Percentiles rank a stretch among this genome's conserved stretches.
Conservation (phyloP, 2,113 vertebrate species). For the Arenaria interpres region DNA sequence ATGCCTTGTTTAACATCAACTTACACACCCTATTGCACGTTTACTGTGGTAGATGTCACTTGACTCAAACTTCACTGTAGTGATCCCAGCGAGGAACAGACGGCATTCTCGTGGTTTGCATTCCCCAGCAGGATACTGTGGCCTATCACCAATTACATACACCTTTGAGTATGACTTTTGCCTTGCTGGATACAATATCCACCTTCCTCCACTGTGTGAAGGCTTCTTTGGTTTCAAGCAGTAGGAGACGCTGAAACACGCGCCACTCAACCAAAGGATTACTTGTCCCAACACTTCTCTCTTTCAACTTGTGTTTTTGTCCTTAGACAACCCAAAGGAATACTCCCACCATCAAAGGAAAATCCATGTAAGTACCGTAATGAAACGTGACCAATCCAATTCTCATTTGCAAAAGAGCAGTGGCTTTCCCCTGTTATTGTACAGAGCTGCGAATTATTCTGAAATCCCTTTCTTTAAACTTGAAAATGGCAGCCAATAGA, state of each 20-base stretch:
- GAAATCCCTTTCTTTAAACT: background rate
- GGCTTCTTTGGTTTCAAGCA: background rate
- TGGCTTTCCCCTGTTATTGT: background rate
- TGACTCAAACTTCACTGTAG: background rate
- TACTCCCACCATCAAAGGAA: background rate
- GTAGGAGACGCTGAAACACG: background rate
- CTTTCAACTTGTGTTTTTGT: background rate
- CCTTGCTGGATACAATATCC: background rate
- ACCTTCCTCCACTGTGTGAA: rapidly evolving
- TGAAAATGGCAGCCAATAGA: conserved; percentile 17
- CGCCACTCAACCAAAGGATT: background rate
- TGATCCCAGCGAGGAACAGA: background rate
- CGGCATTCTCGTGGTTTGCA: background rate
- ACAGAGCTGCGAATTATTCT: background rate
- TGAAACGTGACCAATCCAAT: conserved; percentile 19
- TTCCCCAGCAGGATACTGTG: background rate
- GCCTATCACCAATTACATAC: background rate
- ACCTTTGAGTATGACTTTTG: rapidly evolving
- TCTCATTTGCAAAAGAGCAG: background rate
- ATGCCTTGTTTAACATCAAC: background rate
- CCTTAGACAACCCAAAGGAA: conserved; percentile 13
- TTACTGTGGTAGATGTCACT: background rate
- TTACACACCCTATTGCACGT: background rate
- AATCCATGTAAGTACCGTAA: background rate
- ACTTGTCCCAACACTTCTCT: background rate